phyloP scores from a whole-genome alignment of 2,888 invertebrate species.

The Griposia aprilina region DNA sequence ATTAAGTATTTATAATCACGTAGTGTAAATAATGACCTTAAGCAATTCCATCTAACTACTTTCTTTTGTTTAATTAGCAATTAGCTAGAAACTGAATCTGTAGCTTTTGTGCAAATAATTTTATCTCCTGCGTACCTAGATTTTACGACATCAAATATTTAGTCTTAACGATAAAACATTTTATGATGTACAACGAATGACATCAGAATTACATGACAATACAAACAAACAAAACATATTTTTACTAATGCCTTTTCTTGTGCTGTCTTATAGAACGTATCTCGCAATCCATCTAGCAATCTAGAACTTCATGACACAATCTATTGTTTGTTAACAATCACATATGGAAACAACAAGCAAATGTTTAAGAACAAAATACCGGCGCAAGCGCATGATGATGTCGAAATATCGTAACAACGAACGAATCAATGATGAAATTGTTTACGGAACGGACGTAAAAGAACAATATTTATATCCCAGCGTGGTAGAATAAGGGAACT shows the following conservation, averaged over 20 bases:
- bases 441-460: constrained; percentile 49
- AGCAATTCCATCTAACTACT: not conserved
- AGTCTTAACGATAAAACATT: not conserved
- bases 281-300: constrained; percentile 7
- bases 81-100: constrained; percentile 8
- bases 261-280: not conserved
- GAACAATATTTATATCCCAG: constrained; percentile 57
- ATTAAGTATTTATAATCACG: not conserved
- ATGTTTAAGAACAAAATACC: constrained; percentile 27
- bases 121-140: constrained; percentile 30
- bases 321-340: constrained; percentile 39
- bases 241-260: constrained; percentile 7
- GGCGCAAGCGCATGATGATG: constrained; percentile 14
- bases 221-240: not conserved
- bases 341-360: constrained; percentile 28
- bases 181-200: constrained; percentile 24
- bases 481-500: constrained; percentile 39
- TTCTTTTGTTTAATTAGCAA: constrained; percentile 18
- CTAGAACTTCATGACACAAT: constrained; percentile 17
- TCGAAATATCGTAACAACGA: constrained; percentile 34
- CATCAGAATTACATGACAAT: constrained; percentile 42
- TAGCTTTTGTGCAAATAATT: constrained; percentile 9
- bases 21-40: not conserved
- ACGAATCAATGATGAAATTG: constrained; percentile 59
- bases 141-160: constrained; percentile 36